Base-by-base conservation (phyloP, 2,113 vertebrate genomes). In the Pelecanus crispus region DNA sequence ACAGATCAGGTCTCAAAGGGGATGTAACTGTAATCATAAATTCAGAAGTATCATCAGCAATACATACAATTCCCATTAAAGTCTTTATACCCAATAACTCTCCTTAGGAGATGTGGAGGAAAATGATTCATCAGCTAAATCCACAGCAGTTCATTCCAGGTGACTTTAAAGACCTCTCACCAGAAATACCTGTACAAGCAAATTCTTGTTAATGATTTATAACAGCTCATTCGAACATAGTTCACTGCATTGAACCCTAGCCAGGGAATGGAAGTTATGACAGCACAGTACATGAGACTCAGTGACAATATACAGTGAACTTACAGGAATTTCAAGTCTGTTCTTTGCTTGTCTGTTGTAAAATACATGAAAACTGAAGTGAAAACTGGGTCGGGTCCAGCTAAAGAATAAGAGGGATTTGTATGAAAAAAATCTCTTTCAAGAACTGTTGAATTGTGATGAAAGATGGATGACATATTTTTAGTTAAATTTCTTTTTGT, bases 161-260 rank as follows among this genome's bases (percentile, higher is more conserved):
- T 96, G 47, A 96, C 66, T 47, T 83, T 52, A 70, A 91, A 90
- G 3, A 1, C 55, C 66, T 75, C 71, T 80, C 75, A 79, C 29
- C 66, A 91, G 68, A 94, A 88, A 65, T 52, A 81, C 38, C 20
- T 40, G 49, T 67, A 66, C 42, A 40, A 94, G 63, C 88, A 85
- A 83, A 29, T 34, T 70, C 56, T 59, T 66, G 82, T 95, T 95
- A 97, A 97, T 97, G 55, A 95, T 95, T 96, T 86, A 11, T 67
- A 63, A 24, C 40, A 50, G 70, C 62, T 93, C 90, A 88, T 3
- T 9, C n/a, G 63, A 79, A 34, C 88, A 75, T 45, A 88, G 93
- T 65, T 78, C 73, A 80, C 61, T 59, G 61, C 63, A 62, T 45
- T 86, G 86, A 95, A 84, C 85, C 55, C 20, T 12, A 61, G 45